Evolutionary conservation across 2,888 invertebrate species (phyloP), one percentile per base, ranked within the genome.

Genomic region (Diarsia mendica): DNA sequence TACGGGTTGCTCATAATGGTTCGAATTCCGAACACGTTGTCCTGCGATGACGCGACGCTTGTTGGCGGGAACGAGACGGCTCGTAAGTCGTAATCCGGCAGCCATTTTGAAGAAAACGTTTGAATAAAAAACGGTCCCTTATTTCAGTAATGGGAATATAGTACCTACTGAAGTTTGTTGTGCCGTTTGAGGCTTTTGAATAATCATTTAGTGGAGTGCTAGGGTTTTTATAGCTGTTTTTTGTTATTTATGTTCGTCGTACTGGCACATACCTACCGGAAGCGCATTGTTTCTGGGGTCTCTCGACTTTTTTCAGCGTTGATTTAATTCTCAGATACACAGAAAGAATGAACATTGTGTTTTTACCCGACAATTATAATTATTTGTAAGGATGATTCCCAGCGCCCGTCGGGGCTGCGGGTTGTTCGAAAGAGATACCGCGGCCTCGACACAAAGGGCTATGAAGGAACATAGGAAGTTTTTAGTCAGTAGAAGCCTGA

Each of bases 1-100:
- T 86, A 80, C 72, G 84, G 85, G 79, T 75, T 81, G 75, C 85
- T 80, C 82, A 84, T 90, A 89, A 92, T 92, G 87, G 89, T 85
- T 81, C 82, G 86, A 84, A 94, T 94, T 94, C 94, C 87, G 77
- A 77, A 89, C 94, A 94, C 94, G 94, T 92, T 87, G 89, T 84
- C 84, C 86, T 71, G 81, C 85, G 86, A 86, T 89, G 89, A 90
- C 85, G 88, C 82, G 82, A 80, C 83, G 84, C 87, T 89, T 87
- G 85, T 82, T 85, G 77, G 86, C 83, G 86, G 84, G 85, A 87
- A 84, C 82, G 60, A 77, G 80, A 82, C 76, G 64, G 66, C 76
- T 71, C 61, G 72, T 80, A 73, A 83, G 74, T 71, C 61, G 72
- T 80, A 75, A 83, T 76, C 76, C 68, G 33, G 84, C 76, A 86